Evolutionary conservation across 2,113 vertebrate genomes (phyloP).

Genomic region (Tursiops truncatus): DNA sequence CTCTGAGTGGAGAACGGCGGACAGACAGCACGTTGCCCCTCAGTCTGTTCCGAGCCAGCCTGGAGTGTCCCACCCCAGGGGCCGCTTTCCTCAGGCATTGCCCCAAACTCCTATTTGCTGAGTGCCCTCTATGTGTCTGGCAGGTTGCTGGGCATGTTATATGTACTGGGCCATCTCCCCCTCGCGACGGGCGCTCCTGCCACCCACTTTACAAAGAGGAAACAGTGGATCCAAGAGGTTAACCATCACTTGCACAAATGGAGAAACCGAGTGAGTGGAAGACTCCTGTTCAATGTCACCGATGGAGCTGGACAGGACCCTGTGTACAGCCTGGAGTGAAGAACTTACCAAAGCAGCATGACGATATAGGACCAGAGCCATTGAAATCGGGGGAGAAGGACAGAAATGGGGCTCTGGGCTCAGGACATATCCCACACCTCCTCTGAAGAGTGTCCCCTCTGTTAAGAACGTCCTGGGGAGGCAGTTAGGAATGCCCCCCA

Average conservation of each 20-base stretch:
- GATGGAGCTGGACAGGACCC: background rate
- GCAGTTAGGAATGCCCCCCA: background rate
- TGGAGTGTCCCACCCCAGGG: background rate
- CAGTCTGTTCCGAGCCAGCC: background rate
- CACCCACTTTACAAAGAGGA: background rate
- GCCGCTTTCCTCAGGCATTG: background rate
- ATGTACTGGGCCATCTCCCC: fast-evolving
- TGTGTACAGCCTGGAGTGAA: background rate
- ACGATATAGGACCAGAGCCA: fast-evolving
- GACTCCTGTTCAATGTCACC: background rate
- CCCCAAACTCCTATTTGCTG: background rate
- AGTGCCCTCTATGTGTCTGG: background rate
- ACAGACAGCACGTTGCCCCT: background rate
- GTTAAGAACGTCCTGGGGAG: background rate
- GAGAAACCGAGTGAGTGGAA: background rate
- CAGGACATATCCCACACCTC: background rate
- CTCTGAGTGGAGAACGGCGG: background rate
- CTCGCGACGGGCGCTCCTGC: background rate
- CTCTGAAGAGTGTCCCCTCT: background rate
- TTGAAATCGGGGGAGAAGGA: fast-evolving
- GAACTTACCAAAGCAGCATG: background rate
- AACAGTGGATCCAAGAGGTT: background rate
- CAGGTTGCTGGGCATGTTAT: background rate
- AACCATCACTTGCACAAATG: background rate
- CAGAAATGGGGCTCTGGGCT: background rate